phyloP scores from a whole-genome alignment of 2,888 invertebrate genomes.

The Hyles lineata region DNA sequence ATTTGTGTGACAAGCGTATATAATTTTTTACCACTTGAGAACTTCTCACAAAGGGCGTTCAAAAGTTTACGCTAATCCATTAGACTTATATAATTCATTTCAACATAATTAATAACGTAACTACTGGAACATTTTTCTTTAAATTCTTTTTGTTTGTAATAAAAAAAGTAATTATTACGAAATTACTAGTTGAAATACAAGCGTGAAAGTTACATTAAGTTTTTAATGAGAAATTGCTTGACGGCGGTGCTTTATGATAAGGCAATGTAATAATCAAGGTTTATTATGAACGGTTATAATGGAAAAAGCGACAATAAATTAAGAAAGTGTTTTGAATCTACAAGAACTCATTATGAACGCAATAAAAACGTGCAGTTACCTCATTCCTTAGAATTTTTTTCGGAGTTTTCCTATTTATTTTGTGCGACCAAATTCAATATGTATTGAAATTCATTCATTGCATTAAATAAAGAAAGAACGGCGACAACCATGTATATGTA shows the following conservation, averaged over 20 bases:
- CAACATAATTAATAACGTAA: not conserved
- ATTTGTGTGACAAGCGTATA: constrained; percentile 5
- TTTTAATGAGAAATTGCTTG: constrained; percentile 6
- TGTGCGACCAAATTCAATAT: too few relatives aligned
- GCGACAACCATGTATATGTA: too few relatives aligned
- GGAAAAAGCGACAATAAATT: not conserved
- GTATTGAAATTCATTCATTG: too few relatives aligned
- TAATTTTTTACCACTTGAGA: not conserved
- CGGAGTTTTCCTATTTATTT: too few relatives aligned
- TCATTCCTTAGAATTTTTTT: too few relatives aligned
- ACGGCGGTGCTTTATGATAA: constrained; percentile 4
- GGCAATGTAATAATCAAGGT: not conserved
- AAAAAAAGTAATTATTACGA: constrained; percentile 7
- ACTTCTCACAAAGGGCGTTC: constrained; percentile 1
- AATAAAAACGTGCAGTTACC: too few relatives aligned
- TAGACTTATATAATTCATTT: constrained; percentile 2
- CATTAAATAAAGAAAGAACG: too few relatives aligned
- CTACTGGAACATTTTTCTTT: not conserved
- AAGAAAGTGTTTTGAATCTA: not conserved
- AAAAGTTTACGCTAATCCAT: not conserved
- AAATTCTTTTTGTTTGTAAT: too few relatives aligned
- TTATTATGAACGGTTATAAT: not conserved
- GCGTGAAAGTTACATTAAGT: constrained; percentile 2
- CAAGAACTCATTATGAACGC: not conserved
- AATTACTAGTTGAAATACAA: not conserved